Evolutionary conservation across 1,140 invertebrate species (phyloP).

Genomic region (Panagrolaimus sp.): DNA sequence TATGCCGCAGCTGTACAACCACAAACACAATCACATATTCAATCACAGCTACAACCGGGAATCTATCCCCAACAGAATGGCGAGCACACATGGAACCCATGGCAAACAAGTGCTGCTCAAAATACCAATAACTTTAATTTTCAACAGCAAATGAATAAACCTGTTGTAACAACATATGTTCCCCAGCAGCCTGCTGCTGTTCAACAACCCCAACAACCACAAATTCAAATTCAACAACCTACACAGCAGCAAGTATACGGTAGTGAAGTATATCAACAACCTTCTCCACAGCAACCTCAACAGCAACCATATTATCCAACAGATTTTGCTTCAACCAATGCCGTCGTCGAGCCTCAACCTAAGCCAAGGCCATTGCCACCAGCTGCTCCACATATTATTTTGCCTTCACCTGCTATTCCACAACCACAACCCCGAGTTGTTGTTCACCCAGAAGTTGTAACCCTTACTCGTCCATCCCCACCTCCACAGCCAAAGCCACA

Average conservation of each 20-base stretch:
- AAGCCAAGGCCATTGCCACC: conserved; percentile 8
- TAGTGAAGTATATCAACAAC: conserved; percentile 16
- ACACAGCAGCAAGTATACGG: neutral
- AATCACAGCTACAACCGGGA: conserved; percentile 15
- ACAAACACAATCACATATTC: conserved; percentile 28
- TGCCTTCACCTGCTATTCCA: conserved; percentile 4
- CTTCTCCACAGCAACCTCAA: conserved; percentile 23
- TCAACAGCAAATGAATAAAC: neutral
- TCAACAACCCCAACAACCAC: conserved; percentile 17
- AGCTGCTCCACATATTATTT: neutral
- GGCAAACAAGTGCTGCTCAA: neutral
- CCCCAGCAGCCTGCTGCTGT: conserved; percentile 8
- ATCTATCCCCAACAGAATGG: too few relatives aligned
- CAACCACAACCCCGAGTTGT: neutral
- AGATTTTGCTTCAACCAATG: neutral
- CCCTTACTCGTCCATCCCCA: conserved; percentile 10
- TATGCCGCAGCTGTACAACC: conserved; percentile 12
- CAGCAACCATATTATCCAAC: conserved; percentile 16
- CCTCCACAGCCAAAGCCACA: neutral
- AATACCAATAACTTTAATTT: neutral
- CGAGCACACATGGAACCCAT: too few relatives aligned
- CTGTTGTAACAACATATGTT: neutral
- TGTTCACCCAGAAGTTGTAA: neutral
- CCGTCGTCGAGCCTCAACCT: neutral
- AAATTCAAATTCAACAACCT: conserved; percentile 8